Conservation (phyloP, 2,797 vertebrate genomes). For the Manis crassicaudata region DNA sequence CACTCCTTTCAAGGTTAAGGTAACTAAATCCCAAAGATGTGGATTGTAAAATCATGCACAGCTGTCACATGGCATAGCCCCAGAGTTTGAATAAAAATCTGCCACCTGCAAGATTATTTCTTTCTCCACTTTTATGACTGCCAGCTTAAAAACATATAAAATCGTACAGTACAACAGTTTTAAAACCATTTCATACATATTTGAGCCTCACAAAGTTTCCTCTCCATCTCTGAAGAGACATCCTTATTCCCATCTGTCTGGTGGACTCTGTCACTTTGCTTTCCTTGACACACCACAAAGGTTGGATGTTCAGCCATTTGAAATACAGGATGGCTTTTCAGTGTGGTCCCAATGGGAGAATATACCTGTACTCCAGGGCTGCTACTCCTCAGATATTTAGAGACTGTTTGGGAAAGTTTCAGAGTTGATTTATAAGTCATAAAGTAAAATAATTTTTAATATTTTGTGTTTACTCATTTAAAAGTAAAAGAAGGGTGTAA, state of each 20-base stretch:
- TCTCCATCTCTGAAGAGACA: neutral
- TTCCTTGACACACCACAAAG: neutral
- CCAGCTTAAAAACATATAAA: conserved; percentile 23
- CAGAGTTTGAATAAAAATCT: neutral
- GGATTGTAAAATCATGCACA: neutral
- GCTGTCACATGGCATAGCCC: neutral
- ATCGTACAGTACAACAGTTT: neutral
- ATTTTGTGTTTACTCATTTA: neutral
- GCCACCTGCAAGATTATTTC: neutral
- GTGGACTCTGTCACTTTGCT: neutral
- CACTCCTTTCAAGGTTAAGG: neutral
- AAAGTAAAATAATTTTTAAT: neutral
- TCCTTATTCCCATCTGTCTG: neutral
- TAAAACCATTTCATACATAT: neutral
- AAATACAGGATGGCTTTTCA: neutral
- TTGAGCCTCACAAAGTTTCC: neutral
- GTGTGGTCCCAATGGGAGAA: neutral
- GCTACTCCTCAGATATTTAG: neutral
- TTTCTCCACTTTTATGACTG: neutral
- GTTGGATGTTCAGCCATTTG: neutral
- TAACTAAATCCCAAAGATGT: neutral
- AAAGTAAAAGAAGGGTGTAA: neutral
- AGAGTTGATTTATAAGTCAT: neutral
- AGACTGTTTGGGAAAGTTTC: neutral
- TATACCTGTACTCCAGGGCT: neutral